Conservation (phyloP, 1,140 invertebrate genomes). For the Drosophila lowei region DNA sequence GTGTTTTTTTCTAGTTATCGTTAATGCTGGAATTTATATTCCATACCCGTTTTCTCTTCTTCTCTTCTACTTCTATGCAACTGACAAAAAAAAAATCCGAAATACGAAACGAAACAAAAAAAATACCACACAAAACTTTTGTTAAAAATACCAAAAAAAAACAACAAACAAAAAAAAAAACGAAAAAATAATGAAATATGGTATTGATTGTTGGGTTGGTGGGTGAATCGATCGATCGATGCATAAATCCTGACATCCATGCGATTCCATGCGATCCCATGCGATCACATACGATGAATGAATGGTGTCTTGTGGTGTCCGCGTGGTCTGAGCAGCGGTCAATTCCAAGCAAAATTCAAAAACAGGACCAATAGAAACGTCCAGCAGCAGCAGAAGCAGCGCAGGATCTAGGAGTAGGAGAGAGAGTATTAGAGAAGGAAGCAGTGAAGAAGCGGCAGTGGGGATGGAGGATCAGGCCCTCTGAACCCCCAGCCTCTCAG, state of each 20-base stretch:
- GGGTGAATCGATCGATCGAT: conserved; percentile 1
- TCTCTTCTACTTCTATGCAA: conserved; percentile 79
- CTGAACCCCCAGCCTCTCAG: too few species aligned
- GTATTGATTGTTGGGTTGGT: conserved; percentile 10
- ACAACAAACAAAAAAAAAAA: conserved; percentile 9
- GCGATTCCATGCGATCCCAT: conserved; percentile 5
- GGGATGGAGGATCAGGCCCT: neutral
- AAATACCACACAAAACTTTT: conserved; percentile 8
- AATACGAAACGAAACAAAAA: conserved; percentile 25
- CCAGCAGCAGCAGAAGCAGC: conserved; percentile 49
- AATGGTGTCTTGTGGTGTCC: conserved; percentile 23
- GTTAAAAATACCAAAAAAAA: conserved; percentile 7
- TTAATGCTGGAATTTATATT: conserved; percentile 82
- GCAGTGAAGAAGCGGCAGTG: too few species aligned
- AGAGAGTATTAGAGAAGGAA: conserved; percentile 1
- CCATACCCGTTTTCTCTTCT: conserved; percentile 77
- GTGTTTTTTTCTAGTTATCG: conserved; percentile 52
- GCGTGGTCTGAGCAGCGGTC: conserved; percentile 52
- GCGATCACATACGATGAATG: conserved; percentile 5
- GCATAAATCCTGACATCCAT: neutral
- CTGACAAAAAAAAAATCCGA: conserved; percentile 30
- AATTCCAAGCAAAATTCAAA: conserved; percentile 14
- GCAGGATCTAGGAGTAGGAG: conserved; percentile 36
- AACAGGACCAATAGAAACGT: conserved; percentile 48
- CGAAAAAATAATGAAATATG: conserved; percentile 18